Conservation (phyloP, 2,797 vertebrate species). For the Argyrosomus regius region DNA sequence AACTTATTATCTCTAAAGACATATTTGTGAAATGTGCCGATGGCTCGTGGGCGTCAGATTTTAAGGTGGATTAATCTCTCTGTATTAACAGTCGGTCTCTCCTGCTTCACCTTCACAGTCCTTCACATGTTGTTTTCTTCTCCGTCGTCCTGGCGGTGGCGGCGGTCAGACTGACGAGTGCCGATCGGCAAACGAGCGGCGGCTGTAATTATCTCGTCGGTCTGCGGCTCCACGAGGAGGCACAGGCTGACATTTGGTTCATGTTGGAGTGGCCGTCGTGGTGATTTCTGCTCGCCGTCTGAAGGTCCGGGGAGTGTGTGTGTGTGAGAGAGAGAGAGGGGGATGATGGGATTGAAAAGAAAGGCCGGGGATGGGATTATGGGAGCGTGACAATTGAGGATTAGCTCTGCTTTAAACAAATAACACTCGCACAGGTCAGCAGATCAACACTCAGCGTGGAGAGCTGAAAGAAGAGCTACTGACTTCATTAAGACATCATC, state of each 20-base stretch:
- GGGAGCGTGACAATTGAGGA: slow-evolving; percentile 66
- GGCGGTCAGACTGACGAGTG: neutral
- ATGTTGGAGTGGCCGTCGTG: slow-evolving; percentile 82
- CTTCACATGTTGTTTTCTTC: neutral
- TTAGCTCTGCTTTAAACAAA: slow-evolving; percentile 68
- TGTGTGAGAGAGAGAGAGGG: slow-evolving; percentile 8
- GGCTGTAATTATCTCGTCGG: slow-evolving; percentile 52
- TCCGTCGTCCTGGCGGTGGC: neutral
- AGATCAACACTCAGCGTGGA: slow-evolving; percentile 30
- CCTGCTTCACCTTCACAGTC: slow-evolving; percentile 20
- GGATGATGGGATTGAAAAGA: slow-evolving; percentile 39
- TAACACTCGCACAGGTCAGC: slow-evolving; percentile 51
- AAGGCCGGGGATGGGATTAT: slow-evolving; percentile 63
- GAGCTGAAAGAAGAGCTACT: slow-evolving; percentile 26
- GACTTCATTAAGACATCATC: slow-evolving; percentile 24
- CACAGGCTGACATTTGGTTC: slow-evolving; percentile 81
- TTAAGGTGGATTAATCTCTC: neutral
- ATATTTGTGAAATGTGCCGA: neutral
- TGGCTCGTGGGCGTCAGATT: slow-evolving; percentile 15
- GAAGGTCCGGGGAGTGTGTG: slow-evolving; percentile 52
- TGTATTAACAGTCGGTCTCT: neutral
- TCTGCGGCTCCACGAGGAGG: slow-evolving; percentile 32
- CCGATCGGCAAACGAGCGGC: neutral
- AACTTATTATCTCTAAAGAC: neutral
- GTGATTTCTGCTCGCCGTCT: slow-evolving; percentile 78